Evolutionary conservation across 2,888 invertebrate genomes (phyloP).

Genomic region (Cephus sareptanus): DNA sequence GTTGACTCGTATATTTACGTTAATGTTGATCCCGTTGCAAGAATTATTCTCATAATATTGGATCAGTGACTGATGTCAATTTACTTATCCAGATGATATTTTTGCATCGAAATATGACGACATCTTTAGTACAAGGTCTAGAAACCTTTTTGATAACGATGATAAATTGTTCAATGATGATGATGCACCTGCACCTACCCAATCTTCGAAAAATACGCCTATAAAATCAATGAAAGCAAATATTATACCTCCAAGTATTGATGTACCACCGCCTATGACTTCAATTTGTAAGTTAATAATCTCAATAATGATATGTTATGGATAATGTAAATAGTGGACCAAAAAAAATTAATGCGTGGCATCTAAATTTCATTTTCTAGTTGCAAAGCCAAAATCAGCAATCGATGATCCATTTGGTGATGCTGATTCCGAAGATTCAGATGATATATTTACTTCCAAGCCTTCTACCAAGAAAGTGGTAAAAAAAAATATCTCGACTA

Average conservation of each 20-base stretch:
- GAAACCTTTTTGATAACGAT: constrained; percentile 44
- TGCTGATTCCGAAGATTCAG: constrained; percentile 58
- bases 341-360: background rate
- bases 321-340: background rate
- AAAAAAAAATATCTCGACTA: constrained; percentile 16
- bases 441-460: constrained; percentile 58
- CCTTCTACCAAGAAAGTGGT: constrained; percentile 36
- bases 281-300: constrained; percentile 45
- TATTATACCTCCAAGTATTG: constrained; percentile 59
- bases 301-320: background rate
- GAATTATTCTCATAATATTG: constrained; percentile 11
- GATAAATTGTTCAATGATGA: constrained; percentile 52
- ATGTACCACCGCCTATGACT: constrained; percentile 61
- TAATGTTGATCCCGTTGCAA: background rate
- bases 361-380: constrained; percentile 32
- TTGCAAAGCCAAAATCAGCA: constrained; percentile 57
- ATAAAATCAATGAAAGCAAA: constrained; percentile 47
- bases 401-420: constrained; percentile 63
- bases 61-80: background rate
- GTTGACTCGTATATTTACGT: background rate
- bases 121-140: constrained; percentile 43
- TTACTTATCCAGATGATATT: constrained; percentile 45
- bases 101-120: constrained; percentile 48
- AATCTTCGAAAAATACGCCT: constrained; percentile 48
- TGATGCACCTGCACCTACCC: constrained; percentile 20